These are phyloP conservation scores for Galago senegalensis DNA, from an alignment of 2,797 vertebrate genomes.

Conservation along the genomic window DNA sequence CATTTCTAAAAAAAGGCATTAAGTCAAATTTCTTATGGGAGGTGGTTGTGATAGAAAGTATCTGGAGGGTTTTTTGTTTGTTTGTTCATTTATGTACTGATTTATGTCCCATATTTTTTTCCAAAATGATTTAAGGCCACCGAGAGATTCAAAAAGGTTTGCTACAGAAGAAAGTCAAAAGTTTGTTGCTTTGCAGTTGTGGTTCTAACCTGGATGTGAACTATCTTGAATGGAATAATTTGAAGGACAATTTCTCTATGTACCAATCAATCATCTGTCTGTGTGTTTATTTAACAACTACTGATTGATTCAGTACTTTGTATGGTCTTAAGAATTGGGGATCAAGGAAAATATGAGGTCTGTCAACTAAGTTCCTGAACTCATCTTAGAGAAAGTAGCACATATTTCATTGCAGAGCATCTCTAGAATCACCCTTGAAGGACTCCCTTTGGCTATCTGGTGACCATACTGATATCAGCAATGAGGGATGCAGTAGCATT, in stretches of 20 bases:
- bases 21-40: conserved; percentile 12
- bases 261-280: neutral
- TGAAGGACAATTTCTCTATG: neutral
- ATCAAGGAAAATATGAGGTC: neutral
- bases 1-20: neutral
- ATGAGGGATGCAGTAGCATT: no score
- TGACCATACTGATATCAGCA: no score
- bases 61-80: neutral
- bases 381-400: no score
- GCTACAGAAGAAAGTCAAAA: conserved; percentile 24
- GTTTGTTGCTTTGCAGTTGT: neutral
- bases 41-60: neutral
- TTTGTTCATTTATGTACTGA: conserved; percentile 20
- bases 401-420: no score
- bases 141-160: conserved; percentile 29
- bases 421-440: no score
- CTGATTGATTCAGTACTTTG: conserved; percentile 11
- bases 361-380: no score
- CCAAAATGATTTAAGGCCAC: conserved; percentile 16
- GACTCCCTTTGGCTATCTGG: no score
- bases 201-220: conserved; percentile 41
- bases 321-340: neutral
- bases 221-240: conserved; percentile 7
- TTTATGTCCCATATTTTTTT: neutral
- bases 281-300: conserved; percentile 37